These are phyloP conservation scores for Zelostemma sp. DNA, from an alignment of 1,140 invertebrate species.

Conservation along the genomic window DNA sequence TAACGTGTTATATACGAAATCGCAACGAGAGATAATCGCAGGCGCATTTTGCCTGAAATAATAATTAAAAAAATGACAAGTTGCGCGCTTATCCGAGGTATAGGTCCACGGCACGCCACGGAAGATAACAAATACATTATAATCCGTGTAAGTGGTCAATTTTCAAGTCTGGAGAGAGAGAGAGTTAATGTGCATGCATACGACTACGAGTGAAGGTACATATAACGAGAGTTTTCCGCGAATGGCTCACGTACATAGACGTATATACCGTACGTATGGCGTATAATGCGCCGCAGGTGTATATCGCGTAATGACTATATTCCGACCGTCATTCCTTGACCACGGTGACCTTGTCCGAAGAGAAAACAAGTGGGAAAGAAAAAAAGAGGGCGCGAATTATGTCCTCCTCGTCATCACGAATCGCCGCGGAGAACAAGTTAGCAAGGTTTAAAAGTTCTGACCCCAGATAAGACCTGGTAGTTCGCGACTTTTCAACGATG, in stretches of 20 bases:
- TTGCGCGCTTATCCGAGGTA: conserved; percentile 1
- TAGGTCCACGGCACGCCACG: conserved; percentile 4
- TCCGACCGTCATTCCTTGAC: conserved; percentile 50
- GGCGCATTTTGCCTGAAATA: conserved; percentile 28
- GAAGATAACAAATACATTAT: conserved; percentile 43
- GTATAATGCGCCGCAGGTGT: conserved; percentile 44
- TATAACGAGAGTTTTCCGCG: conserved; percentile 38
- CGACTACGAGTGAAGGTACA: too few species aligned
- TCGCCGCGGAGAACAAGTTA: neutral
- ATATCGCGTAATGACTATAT: conserved; percentile 54
- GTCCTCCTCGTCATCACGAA: too few species aligned
- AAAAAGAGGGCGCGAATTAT: neutral
- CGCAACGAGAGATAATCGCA: conserved; percentile 18
- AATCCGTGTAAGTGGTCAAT: conserved; percentile 38
- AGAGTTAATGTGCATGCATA: conserved; percentile 7
- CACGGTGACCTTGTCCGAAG: conserved; percentile 43
- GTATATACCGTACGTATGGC: too few species aligned
- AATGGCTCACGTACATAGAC: conserved; percentile 17
- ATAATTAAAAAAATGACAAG: conserved; percentile 43
- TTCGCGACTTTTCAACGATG: too few species aligned
- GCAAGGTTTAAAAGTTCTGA: conserved; percentile 3
- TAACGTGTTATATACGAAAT: neutral
- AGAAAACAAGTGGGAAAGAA: conserved; percentile 7
- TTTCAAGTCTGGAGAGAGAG: conserved; percentile 24
- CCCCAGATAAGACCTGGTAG: conserved; percentile 14